phyloP scores from a whole-genome alignment of 2,113 vertebrate genomes.

The Mungos mungo region DNA sequence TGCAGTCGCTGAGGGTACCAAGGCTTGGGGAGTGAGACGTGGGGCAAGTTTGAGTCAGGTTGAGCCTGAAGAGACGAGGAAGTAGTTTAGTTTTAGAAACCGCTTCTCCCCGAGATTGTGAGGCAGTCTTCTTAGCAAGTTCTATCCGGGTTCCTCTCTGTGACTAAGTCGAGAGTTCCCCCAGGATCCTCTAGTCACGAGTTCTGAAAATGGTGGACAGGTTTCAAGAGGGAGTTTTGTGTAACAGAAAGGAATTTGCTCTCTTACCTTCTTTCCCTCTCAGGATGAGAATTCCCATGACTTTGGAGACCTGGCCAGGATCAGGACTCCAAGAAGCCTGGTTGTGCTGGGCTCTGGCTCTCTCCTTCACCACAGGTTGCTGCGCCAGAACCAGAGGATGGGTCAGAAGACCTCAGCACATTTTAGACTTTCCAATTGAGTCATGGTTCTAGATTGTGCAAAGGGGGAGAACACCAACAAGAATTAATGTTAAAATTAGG shows the following conservation, averaged over 20 bases:
- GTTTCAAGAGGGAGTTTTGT: neutral
- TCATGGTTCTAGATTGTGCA: neutral
- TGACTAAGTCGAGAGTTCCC: neutral
- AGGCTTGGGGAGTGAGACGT: neutral
- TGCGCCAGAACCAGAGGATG: neutral
- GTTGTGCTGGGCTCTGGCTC: neutral
- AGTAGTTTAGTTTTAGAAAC: neutral
- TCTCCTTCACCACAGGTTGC: neutral
- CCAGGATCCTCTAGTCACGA: neutral
- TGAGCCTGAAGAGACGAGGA: neutral
- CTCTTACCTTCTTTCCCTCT: neutral
- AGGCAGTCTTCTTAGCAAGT: neutral
- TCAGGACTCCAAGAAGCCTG: neutral
- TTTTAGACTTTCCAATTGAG: neutral
- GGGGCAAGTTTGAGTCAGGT: neutral
- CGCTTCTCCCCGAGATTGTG: neutral
- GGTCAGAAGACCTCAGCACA: neutral
- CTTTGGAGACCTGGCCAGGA: neutral
- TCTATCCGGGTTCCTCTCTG: neutral
- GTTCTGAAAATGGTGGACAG: neutral
- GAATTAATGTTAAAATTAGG: neutral
- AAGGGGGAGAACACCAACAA: neutral
- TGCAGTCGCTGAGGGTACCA: neutral
- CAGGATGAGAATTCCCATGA: neutral
- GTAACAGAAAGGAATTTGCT: conserved; percentile 19